Evolutionary conservation across 2,113 vertebrate species (phyloP), one percentile per base, ranked within the genome.

Genomic region (Zosterops hypoxanthus): DNA sequence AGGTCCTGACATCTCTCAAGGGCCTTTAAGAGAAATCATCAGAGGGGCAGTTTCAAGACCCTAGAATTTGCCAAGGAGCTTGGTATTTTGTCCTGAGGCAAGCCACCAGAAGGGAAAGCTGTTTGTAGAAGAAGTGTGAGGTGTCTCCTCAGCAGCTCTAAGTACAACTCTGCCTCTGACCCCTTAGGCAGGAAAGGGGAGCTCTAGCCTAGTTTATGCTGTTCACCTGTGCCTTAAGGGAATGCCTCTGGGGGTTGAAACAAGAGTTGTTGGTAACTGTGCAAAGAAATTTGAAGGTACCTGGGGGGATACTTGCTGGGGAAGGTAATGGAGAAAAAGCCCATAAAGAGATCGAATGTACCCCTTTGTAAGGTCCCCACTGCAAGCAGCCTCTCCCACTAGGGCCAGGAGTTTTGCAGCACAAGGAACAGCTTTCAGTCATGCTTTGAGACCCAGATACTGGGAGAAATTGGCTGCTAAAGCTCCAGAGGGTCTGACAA

Each of bases 391-490:
- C 29, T 19, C 39, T 75, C 22, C 46, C 2, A 1, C 33, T 31
- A 31, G 16, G 12, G 23, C 12, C 41, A 65, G 63, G 46, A 69
- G 25, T 8, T 91, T 47, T 77, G 39, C 49, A 80, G 71, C 57
- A 59, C 33, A 50, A 86, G 25, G 39, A 49, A 42, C 3, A n/a
- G 31, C n/a, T 55, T 50, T 63, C 55, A 78, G 41, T 8, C 14
- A 15, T 3, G 2, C 49, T 72, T 64, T 50, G 36, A 84, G 60
- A 52, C 33, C 14, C 55, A 46, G 25, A 5, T 22, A 9, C 12
- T 2, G 4, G 14, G 11, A 5, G 3, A 68, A 80, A 77, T 56
- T 0, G 0, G 15, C n/a, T 72, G 61, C 25, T 28, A 34, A 63
- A 75, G 42, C 28, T 88, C 79, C 71, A 85, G 26, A 75, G 15